A percentile compares a stretch with the other conserved stretches of the same genome.
Evolutionary conservation across 2,113 vertebrate species (phyloP).

Genomic region (Phoxinus phoxinus): DNA sequence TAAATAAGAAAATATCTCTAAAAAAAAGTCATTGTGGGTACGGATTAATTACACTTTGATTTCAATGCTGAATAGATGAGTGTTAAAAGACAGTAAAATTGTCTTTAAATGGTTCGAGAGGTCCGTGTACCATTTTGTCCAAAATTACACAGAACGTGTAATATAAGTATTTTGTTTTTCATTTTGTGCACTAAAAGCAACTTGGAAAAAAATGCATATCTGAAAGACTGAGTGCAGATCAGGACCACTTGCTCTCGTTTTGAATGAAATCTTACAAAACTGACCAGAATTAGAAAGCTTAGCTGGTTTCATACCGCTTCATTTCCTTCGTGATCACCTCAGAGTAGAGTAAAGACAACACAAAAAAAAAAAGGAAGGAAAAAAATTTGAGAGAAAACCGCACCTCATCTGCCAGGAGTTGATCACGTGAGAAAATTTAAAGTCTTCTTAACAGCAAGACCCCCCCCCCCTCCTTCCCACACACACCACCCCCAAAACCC

Average conservation of each 20-base stretch:
- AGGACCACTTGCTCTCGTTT: conserved; percentile 43
- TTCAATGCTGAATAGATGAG: conserved; percentile 78
- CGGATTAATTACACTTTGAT: conserved; percentile 77
- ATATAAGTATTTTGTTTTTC: conserved; percentile 7
- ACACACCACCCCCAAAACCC: conserved; percentile 40
- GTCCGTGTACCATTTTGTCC: conserved; percentile 54
- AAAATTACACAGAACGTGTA: conserved; percentile 20
- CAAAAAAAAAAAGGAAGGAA: conserved; percentile 59
- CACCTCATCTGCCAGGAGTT: conserved; percentile 86
- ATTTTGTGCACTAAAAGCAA: conserved; percentile 27
- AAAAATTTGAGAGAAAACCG: conserved; percentile 74
- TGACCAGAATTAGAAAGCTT: conserved; percentile 44
- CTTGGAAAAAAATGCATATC: conserved; percentile 31
- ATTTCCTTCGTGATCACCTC: conserved; percentile 48
- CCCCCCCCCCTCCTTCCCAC: conserved; percentile 71
- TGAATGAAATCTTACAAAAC: conserved; percentile 35
- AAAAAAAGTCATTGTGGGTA: conserved; percentile 70
- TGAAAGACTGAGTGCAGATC: conserved; percentile 22
- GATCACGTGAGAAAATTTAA: conserved; percentile 79
- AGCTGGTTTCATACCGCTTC: conserved; percentile 67
- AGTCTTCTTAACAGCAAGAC: conserved; percentile 82
- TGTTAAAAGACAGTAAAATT: conserved; percentile 74
- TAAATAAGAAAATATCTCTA: conserved; percentile 81
- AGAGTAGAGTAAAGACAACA: conserved; percentile 61
- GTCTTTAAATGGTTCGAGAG: conserved; percentile 75